Percentiles rank a stretch among this genome's conserved stretches.
Conservation (phyloP, 2,888 invertebrate genomes). For the Ophion obscuratus region DNA sequence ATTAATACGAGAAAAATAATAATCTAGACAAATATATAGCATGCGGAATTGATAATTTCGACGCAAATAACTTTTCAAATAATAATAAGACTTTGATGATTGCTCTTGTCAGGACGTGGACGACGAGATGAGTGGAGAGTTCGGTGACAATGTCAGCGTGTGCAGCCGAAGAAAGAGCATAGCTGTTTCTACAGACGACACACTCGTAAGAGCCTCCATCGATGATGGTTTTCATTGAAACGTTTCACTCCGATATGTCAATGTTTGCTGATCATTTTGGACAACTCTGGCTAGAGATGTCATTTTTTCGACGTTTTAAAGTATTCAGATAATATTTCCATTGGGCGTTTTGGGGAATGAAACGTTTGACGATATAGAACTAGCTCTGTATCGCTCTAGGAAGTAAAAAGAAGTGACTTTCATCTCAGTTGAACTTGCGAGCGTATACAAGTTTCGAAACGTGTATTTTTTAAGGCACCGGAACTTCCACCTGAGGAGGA, state of each 20-base stretch:
- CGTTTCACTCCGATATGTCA: background rate
- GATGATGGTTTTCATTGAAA: background rate
- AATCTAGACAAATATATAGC: no score
- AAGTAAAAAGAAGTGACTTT: background rate
- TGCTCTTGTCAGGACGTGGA: slow-evolving; percentile 75
- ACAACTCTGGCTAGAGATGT: background rate
- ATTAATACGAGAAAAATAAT: no score
- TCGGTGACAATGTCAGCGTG: slow-evolving; percentile 93
- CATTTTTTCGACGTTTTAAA: background rate
- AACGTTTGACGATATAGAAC: no score
- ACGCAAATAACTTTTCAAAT: background rate
- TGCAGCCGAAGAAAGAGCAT: slow-evolving; percentile 88
- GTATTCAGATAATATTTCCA: background rate
- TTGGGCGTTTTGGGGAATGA: no score
- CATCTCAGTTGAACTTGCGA: background rate
- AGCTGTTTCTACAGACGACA: slow-evolving; percentile 86
- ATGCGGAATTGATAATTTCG: background rate
- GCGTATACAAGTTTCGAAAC: no score
- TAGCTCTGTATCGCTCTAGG: no score
- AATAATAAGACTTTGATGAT: background rate
- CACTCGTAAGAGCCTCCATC: slow-evolving; percentile 65
- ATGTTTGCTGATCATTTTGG: no score
- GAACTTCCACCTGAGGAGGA: slow-evolving; percentile 90
- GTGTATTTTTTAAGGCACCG: slow-evolving; percentile 81
- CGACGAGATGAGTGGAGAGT: slow-evolving; percentile 93